Percentiles rank a stretch among this genome's conserved stretches.
phyloP scores from a whole-genome alignment of 1,140 invertebrate genomes.

The Drosophila ficusphila region DNA sequence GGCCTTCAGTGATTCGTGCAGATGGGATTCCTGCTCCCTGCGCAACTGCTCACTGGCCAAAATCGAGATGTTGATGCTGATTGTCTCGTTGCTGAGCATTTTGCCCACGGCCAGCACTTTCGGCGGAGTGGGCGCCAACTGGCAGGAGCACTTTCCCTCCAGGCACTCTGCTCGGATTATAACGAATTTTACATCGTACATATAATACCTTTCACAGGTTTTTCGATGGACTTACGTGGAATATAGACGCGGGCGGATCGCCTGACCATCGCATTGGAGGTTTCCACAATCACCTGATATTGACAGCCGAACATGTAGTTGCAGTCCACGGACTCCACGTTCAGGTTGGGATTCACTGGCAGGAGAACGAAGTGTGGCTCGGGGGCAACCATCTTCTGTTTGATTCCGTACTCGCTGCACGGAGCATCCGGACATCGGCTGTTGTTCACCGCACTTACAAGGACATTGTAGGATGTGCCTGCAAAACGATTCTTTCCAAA shows the following conservation, averaged over 20 bases:
- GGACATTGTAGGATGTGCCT: constrained; percentile 74
- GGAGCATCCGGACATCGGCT: constrained; percentile 68
- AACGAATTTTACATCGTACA: neutral
- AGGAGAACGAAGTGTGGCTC: constrained; percentile 31
- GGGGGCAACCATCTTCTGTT: constrained; percentile 21
- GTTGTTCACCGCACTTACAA: constrained; percentile 70
- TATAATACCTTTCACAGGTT: neutral
- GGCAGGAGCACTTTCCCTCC: constrained; percentile 64
- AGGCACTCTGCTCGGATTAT: constrained; percentile 54
- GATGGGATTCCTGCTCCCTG: constrained; percentile 33
- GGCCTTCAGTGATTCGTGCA: constrained; percentile 38
- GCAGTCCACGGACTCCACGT: constrained; percentile 67
- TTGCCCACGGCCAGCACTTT: constrained; percentile 51
- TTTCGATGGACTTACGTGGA: constrained; percentile 51
- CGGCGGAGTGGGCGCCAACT: constrained; percentile 37
- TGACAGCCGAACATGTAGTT: constrained; percentile 78
- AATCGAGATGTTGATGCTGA: constrained; percentile 58
- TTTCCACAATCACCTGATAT: constrained; percentile 74
- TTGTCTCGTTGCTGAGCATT: constrained; percentile 68
- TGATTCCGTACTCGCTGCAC: constrained; percentile 70
- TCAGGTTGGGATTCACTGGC: constrained; percentile 62
- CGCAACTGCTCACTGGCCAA: constrained; percentile 53
- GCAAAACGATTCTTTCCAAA: neutral
- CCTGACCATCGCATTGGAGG: constrained; percentile 59
- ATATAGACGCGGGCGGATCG: constrained; percentile 47